A percentile compares a stretch with the other conserved stretches of the same genome.
phyloP scores from a whole-genome alignment of 2,797 vertebrate species.

The Chrysolophus pictus region DNA sequence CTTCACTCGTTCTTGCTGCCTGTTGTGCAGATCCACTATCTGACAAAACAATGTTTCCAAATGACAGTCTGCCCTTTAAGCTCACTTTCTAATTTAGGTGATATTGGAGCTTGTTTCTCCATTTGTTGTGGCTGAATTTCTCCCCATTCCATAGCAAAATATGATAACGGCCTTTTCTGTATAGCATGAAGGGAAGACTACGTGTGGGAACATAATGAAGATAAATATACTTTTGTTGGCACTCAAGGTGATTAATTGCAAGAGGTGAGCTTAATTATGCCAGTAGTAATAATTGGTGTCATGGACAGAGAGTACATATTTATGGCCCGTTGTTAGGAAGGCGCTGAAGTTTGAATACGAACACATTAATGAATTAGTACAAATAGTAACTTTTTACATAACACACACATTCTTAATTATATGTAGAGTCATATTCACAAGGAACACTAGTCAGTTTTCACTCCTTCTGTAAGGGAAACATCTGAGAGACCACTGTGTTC shows the following conservation, averaged over 20 bases:
- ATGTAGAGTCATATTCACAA: background rate
- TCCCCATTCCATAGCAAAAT: rapidly evolving
- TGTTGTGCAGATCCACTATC: rapidly evolving
- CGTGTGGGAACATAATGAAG: slow-evolving; percentile 18
- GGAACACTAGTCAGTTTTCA: background rate
- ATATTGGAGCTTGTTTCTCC: background rate
- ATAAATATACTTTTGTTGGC: slow-evolving; percentile 42
- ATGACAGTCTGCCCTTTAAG: rapidly evolving
- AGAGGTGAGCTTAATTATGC: slow-evolving; percentile 39
- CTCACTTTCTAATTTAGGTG: rapidly evolving
- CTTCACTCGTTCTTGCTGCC: rapidly evolving
- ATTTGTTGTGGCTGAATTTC: rapidly evolving
- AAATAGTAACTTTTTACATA: background rate
- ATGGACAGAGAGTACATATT: background rate
- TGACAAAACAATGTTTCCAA: rapidly evolving
- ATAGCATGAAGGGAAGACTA: background rate
- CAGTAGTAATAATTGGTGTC: background rate
- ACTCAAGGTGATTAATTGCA: slow-evolving; percentile 58
- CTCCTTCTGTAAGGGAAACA: background rate
- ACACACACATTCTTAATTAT: background rate
- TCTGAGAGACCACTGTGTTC: background rate
- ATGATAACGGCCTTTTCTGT: background rate
- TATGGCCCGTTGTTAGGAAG: background rate
- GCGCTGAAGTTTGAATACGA: background rate
- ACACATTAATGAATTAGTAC: background rate